Percentiles rank a stretch among this genome's conserved stretches.
phyloP scores from a whole-genome alignment of 2,888 invertebrate genomes.

The Chrysodeixis includens region DNA sequence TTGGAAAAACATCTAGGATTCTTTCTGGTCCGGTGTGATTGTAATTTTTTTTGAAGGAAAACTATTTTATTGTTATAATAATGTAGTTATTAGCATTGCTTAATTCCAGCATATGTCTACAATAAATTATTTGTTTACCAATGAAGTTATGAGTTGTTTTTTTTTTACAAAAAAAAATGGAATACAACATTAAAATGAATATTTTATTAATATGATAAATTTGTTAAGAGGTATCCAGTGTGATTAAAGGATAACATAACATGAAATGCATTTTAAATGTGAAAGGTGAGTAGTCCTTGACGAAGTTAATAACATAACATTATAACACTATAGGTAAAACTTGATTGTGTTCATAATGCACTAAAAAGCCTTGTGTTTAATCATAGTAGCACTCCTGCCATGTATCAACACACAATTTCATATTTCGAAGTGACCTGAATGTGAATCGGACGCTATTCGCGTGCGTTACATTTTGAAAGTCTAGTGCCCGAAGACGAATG shows the following conservation, averaged over 20 bases:
- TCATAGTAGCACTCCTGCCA: constrained; percentile 17
- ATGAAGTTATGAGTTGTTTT: no score
- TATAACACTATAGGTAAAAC: background rate
- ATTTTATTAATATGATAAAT: background rate
- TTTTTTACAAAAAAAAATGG: no score
- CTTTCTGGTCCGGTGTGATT: no score
- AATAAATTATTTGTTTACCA: no score
- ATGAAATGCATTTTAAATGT: background rate
- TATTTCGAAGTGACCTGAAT: constrained; percentile 54
- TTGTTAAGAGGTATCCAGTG: background rate
- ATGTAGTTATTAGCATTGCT: no score
- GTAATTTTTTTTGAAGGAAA: no score
- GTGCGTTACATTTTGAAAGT: constrained; percentile 63
- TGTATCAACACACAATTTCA: constrained; percentile 25
- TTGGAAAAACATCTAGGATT: no score
- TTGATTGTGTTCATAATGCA: background rate
- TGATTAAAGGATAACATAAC: background rate
- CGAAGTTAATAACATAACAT: background rate
- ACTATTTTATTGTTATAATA: no score
- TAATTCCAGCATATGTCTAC: no score
- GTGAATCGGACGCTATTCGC: constrained; percentile 56
- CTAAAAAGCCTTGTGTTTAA: background rate
- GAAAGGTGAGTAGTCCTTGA: constrained; percentile 3
- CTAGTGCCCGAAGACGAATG: constrained; percentile 38
- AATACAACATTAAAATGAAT: no score